These are phyloP conservation scores for Lacanobia oleracea DNA, from an alignment of 2,888 invertebrate genomes.

Conservation along the genomic window DNA sequence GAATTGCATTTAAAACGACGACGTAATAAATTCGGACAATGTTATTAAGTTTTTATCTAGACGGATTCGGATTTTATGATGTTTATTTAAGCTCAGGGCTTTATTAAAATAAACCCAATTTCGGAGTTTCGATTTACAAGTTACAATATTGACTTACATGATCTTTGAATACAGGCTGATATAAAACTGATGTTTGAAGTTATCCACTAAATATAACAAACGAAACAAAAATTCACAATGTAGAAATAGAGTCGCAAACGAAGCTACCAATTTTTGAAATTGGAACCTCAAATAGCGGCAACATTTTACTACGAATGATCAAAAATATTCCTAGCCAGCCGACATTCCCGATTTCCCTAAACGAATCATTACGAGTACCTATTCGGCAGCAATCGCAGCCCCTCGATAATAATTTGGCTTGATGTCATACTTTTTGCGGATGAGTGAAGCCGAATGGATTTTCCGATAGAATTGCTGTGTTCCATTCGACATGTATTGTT, in stretches of 20 bases:
- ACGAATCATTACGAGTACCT: conserved; percentile 72
- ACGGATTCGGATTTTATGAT: background rate
- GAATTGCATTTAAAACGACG: background rate
- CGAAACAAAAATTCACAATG: conserved; percentile 3
- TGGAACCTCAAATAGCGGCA: conserved; percentile 13
- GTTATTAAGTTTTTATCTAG: conserved; percentile 11
- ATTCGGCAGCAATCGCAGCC: conserved; percentile 70
- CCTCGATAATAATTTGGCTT: conserved; percentile 85
- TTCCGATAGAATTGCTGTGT: conserved; percentile 86
- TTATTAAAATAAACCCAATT: background rate
- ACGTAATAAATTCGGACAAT: conserved; percentile 15
- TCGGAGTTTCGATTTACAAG: background rate
- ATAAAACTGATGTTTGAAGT: background rate
- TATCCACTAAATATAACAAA: background rate
- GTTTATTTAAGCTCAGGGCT: background rate
- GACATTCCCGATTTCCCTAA: conserved; percentile 60
- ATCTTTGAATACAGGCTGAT: background rate
- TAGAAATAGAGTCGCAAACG: conserved; percentile 10
- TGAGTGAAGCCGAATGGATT: conserved; percentile 86
- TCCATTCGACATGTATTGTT: conserved; percentile 77
- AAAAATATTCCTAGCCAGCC: conserved; percentile 46
- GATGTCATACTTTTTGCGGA: conserved; percentile 86
- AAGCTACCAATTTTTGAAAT: conserved; percentile 10
- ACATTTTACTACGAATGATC: conserved; percentile 39
- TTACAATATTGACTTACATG: background rate